Base-by-base conservation (phyloP, 2,888 invertebrate genomes). In the Ganaspis brasiliensis region DNA sequence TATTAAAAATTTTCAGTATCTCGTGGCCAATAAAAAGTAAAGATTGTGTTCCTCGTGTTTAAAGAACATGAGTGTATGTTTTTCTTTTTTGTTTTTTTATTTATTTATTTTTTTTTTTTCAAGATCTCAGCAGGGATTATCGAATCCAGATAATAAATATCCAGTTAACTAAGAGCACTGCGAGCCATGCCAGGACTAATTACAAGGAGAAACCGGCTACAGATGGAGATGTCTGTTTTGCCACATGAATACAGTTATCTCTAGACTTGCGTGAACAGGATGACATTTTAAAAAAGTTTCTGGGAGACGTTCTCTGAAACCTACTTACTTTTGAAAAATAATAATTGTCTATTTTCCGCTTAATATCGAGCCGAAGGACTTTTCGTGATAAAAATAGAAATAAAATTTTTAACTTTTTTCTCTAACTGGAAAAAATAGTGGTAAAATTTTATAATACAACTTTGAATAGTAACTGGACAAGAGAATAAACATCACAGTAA, bases 141-240 rank as follows among this genome's bases (percentile, higher is more conserved):
- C 40, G 45, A 67, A 67, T 67, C 67, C 24, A 45, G 67, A 67
- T 67, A 45, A 67, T 67, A 45, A 67, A 67, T 67, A 67, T 45
- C 24, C 45, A 67, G 40, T 67, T 40, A 67, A 35, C 61, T 61
- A 61, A 61, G 59, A 37, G 37, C 37, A 61, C 61, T 1, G 14
- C 67, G 24, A 67, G 67, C 67, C 21, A 67, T 67, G 45, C 24
- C 67, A 67, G 67, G 67, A 67, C 67, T 67, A 45, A 67, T 67
- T 67, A 45, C 67, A 67, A 45, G 63, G 63, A 63, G 67, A 67
- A 67, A 67, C 67, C 67, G 67, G 67, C 67, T 67, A 45, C 24
- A 52, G n/a, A 63, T 37, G 61, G 37, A 37, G 16, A 37, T 52
- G 52, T 52, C 63, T 63, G 21, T 21, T 40, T 63, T 63, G 61